Evolutionary conservation across 2,113 vertebrate genomes (phyloP).

Genomic region (Corapipo altera): DNA sequence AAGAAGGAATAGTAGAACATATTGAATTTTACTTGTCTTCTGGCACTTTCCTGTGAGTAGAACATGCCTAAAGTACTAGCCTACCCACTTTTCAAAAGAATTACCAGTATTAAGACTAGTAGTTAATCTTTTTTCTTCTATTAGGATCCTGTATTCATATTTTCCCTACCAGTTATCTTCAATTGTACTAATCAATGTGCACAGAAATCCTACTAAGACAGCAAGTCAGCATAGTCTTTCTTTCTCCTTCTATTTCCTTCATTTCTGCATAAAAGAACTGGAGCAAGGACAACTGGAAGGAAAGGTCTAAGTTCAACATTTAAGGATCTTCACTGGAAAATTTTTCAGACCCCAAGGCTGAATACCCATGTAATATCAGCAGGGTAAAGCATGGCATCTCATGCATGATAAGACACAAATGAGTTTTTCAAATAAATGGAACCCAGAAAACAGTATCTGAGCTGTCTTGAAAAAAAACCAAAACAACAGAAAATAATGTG

Average conservation of each 20-base stretch:
- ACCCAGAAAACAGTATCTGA: not conserved
- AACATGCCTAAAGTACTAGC: not conserved
- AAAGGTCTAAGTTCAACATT: not conserved
- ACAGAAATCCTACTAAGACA: not conserved
- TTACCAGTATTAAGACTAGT: not conserved
- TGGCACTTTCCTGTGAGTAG: not conserved
- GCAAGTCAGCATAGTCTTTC: fast-evolving
- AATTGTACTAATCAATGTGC: not conserved
- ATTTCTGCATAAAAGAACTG: not conserved
- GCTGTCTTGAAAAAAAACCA: not conserved
- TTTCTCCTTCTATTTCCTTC: not conserved
- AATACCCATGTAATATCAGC: not conserved
- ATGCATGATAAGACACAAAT: not conserved
- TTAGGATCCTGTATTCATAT: not conserved
- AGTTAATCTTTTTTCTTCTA: not conserved
- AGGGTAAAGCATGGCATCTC: not conserved
- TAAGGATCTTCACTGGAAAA: not conserved
- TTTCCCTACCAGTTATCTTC: not conserved
- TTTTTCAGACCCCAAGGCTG: not conserved
- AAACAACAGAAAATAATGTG: not conserved
- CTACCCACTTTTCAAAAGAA: not conserved
- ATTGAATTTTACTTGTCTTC: not conserved
- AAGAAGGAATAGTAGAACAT: not conserved
- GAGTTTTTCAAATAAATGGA: not conserved
- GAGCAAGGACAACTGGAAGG: not conserved